Base-by-base conservation (phyloP, 2,113 vertebrate species). In the Fukomys damarensis region DNA sequence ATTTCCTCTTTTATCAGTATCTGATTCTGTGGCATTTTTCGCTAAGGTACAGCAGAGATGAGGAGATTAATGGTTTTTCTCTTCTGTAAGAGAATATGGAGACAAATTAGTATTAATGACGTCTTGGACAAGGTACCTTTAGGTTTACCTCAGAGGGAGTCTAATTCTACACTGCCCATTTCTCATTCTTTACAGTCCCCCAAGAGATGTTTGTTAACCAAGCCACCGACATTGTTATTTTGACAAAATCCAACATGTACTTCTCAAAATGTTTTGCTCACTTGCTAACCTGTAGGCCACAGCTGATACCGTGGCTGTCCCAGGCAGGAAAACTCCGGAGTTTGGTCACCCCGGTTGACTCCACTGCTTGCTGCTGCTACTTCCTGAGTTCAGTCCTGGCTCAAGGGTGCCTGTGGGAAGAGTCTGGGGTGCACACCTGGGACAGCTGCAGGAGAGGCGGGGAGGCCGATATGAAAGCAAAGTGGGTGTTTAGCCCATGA, bases 1-100 rank as follows among this genome's bases (percentile, higher is more conserved):
- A 82, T 76, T 94, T 97, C 95, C 56, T 91, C 0, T 88, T 3
- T 90, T 43, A 97, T 26, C 30, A 3, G 5, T 10, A 49, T 5
- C 22, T 0, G 20, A 49, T 2, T 5, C 54, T 0, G 13, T 91
- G 85, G 8, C 97, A 98, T 98, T 93, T 97, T 96, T 49, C 93
- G 87, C 46, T 74, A 93, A 43, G 84, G 83, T 52, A 54, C 19
- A 61, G 77, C 19, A 95, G 66, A 92, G 86, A 92, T 80, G 65
- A 90, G 28, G 86, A n/a, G 59, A 74, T 72, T 38, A 88, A 20
- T 90, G 76, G 89, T 30, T 35, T 58, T 95, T 93, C 77, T 70
- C 88, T 93, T 89, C 82, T 94, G 66, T 72, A 72, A 22, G 41
- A 82, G 97, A 97, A 86, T 66, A 83, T 10, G 13, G 61, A 88